A percentile compares a stretch with the other conserved stretches of the same genome.
phyloP scores from a whole-genome alignment of 2,888 invertebrate species.

The Dilophus febrilis region DNA sequence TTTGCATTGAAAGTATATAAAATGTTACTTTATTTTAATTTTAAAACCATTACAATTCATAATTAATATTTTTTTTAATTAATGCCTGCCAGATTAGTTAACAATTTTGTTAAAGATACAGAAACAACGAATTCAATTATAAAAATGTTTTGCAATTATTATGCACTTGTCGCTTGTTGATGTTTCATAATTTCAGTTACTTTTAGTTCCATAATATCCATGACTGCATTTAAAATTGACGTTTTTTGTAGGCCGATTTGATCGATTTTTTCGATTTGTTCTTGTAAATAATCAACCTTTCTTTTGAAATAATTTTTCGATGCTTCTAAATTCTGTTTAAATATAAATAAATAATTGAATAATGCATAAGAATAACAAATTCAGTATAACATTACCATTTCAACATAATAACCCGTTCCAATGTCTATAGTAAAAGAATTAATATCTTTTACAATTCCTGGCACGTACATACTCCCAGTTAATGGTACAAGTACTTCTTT shows the following conservation, averaged over 20 bases:
- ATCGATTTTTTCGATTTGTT: constrained; percentile 91
- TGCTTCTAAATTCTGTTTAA: constrained; percentile 47
- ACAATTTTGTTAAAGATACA: too few relatives aligned
- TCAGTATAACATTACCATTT: constrained; percentile 46
- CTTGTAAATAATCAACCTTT: constrained; percentile 76
- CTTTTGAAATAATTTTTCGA: constrained; percentile 87
- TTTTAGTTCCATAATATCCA: constrained; percentile 62
- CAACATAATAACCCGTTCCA: constrained; percentile 92
- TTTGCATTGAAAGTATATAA: too few relatives aligned
- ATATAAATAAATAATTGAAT: background rate
- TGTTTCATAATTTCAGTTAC: too few relatives aligned
- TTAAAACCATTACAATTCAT: too few relatives aligned
- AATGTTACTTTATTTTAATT: too few relatives aligned
- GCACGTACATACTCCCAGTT: constrained; percentile 95
- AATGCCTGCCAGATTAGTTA: too few relatives aligned
- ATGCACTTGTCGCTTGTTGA: too few relatives aligned
- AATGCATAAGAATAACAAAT: constrained; percentile 1
- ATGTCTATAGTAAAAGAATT: constrained; percentile 85
- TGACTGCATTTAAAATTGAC: constrained; percentile 59
- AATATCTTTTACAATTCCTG: constrained; percentile 69
- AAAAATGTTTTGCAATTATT: too few relatives aligned
- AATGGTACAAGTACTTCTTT: constrained; percentile 83
- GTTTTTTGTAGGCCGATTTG: constrained; percentile 65
- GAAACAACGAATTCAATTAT: too few relatives aligned
- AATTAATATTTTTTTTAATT: too few relatives aligned